Base-by-base conservation (phyloP, 1,140 invertebrate genomes). In the Amphibalanus amphitrite region DNA sequence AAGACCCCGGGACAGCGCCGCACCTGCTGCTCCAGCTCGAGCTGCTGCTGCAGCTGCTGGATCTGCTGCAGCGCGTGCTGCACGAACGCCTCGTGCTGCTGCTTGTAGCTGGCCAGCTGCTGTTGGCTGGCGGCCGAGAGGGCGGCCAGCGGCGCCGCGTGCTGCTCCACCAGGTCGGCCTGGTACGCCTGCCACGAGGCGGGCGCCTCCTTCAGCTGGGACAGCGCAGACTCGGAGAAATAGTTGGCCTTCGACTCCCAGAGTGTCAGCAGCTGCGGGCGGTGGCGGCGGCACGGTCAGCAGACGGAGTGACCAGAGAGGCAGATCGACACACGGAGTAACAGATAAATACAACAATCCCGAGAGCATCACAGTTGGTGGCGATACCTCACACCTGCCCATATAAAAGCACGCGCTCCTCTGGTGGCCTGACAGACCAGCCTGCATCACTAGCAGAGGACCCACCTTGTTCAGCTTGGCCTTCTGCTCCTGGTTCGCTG, bases 181-280 rank as follows among this genome's bases (percentile, higher is more conserved):
- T 95, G 88, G 79, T 91, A 92, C 75, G 91, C 88, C 74, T 90
- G 86, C 83, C 90, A 91, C 17, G 90, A 91, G 38, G 84, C 83
- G 70, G 85, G 85, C 8, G 90, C 90, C 72, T 88, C 87, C 76
- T 89, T 88, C 79, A 94, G 83, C 80, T 90, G 89, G 69, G 92
- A 90, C 74, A 97, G 88, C 71, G 93, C 90, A 3, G 86, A 85
- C 67, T 86, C 82, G 77, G 89, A 88, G 79, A 97, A 93, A 81
- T 97, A 97, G 82, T 95, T 95, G 73, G 89, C 89, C 81, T 97
- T 97, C 71, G 92, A 92, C 79, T 97, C 93, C 95, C 95, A 98
- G 20, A 98, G 82, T 70, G 89, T 91, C 28, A 97, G 82, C 69
- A 98, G 81, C 84, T 87, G 79, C 33, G 78, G 33, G 33, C 33